Conservation (phyloP, 2,113 vertebrate species). For the Chrysochloris asiatica region DNA sequence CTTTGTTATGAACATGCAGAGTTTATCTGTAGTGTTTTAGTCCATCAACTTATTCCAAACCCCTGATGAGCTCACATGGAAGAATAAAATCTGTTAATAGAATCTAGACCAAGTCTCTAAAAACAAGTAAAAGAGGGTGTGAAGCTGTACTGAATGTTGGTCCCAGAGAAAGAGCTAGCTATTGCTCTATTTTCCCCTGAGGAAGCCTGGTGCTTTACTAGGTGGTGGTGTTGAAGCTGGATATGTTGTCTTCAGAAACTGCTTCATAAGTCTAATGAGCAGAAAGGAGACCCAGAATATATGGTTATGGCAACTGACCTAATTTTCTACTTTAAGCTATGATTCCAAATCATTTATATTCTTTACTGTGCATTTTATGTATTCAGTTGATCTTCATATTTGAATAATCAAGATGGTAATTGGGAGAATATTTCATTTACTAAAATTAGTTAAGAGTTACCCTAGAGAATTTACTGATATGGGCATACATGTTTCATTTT, state of each 20-base stretch:
- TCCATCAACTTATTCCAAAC: background rate
- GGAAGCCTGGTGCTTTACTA: background rate
- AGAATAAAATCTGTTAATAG: background rate
- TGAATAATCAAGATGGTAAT: conserved; percentile 17
- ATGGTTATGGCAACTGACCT: background rate
- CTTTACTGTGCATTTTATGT: conserved; percentile 30
- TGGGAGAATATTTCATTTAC: conserved; percentile 55
- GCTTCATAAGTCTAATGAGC: background rate
- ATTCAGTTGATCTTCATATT: conserved; percentile 41
- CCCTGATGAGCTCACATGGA: background rate
- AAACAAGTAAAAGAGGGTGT: background rate
- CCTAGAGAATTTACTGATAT: background rate
- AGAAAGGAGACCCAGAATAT: background rate
- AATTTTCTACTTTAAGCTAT: conserved; percentile 35
- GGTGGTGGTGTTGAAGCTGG: background rate
- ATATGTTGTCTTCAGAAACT: background rate
- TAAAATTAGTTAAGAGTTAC: conserved; percentile 35
- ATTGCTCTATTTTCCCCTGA: background rate
- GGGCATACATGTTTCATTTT: conserved; percentile 17
- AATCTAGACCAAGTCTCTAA: background rate
- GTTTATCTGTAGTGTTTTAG: background rate
- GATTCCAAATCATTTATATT: conserved; percentile 41
- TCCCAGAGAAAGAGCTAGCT: background rate
- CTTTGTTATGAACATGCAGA: conserved; percentile 14
- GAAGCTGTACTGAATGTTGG: background rate